Percentiles rank a stretch among this genome's conserved stretches.
Evolutionary conservation across 2,113 vertebrate genomes (phyloP).

Genomic region (Gymnobelideus leadbeateri): DNA sequence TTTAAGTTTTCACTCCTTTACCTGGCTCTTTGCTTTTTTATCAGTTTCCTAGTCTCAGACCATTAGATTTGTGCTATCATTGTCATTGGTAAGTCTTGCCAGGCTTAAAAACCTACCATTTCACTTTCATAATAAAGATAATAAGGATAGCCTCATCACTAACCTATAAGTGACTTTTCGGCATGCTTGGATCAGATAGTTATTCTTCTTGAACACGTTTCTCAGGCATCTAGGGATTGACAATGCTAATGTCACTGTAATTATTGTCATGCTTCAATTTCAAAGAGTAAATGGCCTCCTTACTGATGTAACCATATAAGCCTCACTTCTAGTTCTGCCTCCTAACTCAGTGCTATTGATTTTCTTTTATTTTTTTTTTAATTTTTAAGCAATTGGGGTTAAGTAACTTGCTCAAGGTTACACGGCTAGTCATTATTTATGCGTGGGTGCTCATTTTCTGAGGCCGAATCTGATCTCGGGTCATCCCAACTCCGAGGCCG

Average conservation of each 20-base stretch:
- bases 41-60: not conserved
- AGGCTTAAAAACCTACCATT: not conserved
- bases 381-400: too few species aligned
- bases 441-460: too few species aligned
- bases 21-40: not conserved
- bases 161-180: not conserved
- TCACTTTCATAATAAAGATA: not conserved
- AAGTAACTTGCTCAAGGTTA: too few species aligned
- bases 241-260: not conserved
- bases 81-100: not conserved
- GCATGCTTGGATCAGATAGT: not conserved
- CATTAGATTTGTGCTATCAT: not conserved
- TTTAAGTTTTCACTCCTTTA: not conserved
- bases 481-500: too few species aligned
- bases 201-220: not conserved
- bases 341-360: not conserved
- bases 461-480: too few species aligned
- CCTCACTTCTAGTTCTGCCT: not conserved
- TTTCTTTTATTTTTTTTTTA: too few species aligned
- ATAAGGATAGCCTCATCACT: not conserved
- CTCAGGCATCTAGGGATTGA: not conserved
- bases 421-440: too few species aligned
- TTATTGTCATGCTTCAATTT: not conserved
- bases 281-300: not conserved
- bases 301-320: not conserved